phyloP scores from a whole-genome alignment of 1,140 invertebrate genomes.

The Eurosta solidaginis region DNA sequence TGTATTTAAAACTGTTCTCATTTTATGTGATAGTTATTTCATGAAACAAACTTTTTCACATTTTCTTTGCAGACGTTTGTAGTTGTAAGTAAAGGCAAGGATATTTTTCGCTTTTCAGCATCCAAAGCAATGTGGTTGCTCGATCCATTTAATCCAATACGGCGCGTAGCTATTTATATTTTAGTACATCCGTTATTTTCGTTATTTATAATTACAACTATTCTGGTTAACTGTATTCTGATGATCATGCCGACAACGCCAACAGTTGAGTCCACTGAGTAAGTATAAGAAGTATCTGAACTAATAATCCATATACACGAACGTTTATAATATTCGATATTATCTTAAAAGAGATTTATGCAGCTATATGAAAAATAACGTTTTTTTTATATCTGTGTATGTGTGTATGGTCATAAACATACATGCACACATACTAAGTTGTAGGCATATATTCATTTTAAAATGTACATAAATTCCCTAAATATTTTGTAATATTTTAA shows the following conservation, averaged over 20 bases:
- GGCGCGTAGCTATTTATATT: conserved; percentile 95
- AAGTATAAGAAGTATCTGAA: conserved; percentile 71
- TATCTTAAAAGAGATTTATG: background rate
- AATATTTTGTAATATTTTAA: too few relatives aligned
- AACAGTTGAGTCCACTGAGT: conserved; percentile 95
- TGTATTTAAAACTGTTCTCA: background rate
- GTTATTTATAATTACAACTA: conserved; percentile 96
- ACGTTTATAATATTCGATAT: background rate
- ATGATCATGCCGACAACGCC: conserved; percentile 95
- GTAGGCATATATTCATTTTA: too few relatives aligned
- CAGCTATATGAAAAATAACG: background rate
- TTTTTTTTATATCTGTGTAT: background rate
- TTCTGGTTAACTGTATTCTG: conserved; percentile 96
- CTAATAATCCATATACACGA: background rate
- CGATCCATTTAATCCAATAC: conserved; percentile 96
- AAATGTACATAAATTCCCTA: too few relatives aligned
- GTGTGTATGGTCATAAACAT: too few relatives aligned
- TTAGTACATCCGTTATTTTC: conserved; percentile 97
- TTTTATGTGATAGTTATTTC: background rate
- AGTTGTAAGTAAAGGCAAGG: conserved; percentile 97
- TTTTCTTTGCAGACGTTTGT: conserved; percentile 88
- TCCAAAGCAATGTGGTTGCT: conserved; percentile 93
- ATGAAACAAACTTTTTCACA: conserved; percentile 35
- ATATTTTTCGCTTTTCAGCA: conserved; percentile 98
- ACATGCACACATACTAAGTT: too few relatives aligned